phyloP scores from a whole-genome alignment of 1,140 invertebrate genomes.

The Bombus pascuorum region DNA sequence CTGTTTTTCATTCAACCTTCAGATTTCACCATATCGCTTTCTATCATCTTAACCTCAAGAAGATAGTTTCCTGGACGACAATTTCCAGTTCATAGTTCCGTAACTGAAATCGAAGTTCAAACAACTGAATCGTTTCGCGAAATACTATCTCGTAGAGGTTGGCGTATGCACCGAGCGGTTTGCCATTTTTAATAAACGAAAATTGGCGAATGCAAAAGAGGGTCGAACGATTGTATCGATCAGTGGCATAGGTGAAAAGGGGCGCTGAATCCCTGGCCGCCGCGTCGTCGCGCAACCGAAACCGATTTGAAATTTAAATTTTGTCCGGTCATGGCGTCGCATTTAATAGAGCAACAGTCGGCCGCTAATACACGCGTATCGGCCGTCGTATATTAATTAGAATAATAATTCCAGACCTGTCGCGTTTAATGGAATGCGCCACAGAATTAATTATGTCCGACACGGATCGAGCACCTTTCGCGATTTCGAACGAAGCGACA shows the following conservation, averaged over 20 bases:
- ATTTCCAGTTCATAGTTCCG: background rate
- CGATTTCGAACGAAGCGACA: background rate
- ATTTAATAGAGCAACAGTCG: slow-evolving; percentile 40
- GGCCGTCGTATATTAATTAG: slow-evolving; percentile 39
- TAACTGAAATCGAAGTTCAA: background rate
- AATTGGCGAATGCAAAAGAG: background rate
- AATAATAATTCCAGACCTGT: slow-evolving; percentile 41
- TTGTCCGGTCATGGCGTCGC: background rate
- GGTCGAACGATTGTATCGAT: slow-evolving; percentile 1
- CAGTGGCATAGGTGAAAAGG: background rate
- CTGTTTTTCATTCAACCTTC: too few relatives aligned
- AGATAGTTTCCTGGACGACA: too few relatives aligned
- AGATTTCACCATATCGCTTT: too few relatives aligned
- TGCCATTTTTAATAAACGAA: slow-evolving; percentile 6
- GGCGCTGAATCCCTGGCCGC: background rate
- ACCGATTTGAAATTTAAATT: slow-evolving; percentile 48
- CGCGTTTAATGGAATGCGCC: slow-evolving; percentile 24
- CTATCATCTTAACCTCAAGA: too few relatives aligned
- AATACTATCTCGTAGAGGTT: background rate
- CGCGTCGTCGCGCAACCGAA: too few relatives aligned
- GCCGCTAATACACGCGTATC: slow-evolving; percentile 15
- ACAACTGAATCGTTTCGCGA: background rate
- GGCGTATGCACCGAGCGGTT: too few relatives aligned
- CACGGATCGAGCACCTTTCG: background rate
- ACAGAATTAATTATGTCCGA: slow-evolving; percentile 27